Conservation (phyloP, 2,797 vertebrate species). For the Streptopelia turtur region DNA sequence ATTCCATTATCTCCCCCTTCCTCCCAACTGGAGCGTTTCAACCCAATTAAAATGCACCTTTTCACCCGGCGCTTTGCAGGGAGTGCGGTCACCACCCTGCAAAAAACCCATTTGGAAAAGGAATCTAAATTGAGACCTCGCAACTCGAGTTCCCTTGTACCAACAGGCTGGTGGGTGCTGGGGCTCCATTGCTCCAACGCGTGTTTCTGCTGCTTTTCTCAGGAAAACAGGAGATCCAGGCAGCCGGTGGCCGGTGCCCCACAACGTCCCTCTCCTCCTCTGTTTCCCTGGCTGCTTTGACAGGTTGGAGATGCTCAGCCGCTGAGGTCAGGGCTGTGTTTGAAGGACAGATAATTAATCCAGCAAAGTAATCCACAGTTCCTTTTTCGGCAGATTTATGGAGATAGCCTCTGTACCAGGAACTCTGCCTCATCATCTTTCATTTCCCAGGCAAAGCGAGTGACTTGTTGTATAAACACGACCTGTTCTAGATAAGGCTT, state of each 20-base stretch:
- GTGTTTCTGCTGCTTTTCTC: background rate
- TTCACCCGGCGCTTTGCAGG: accelerated
- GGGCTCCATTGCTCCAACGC: background rate
- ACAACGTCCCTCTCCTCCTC: background rate
- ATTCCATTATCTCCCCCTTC: background rate
- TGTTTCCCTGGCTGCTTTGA: background rate
- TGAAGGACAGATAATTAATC: slow-evolving; percentile 86
- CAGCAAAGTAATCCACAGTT: slow-evolving; percentile 78
- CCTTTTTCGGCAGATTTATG: slow-evolving; percentile 83
- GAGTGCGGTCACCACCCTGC: accelerated
- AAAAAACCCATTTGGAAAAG: background rate
- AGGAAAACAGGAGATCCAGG: background rate
- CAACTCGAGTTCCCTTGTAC: accelerated
- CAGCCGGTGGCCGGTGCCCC: background rate
- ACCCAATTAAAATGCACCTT: background rate
- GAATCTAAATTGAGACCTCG: background rate
- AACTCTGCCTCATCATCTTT: slow-evolving; percentile 80
- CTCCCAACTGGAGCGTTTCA: background rate
- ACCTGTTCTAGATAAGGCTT: slow-evolving; percentile 72
- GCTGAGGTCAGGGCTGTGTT: slow-evolving; percentile 79
- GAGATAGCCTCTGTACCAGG: slow-evolving; percentile 77
- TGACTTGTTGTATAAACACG: slow-evolving; percentile 78
- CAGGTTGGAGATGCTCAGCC: slow-evolving; percentile 50
- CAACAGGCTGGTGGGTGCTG: background rate
- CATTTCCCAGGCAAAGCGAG: slow-evolving; percentile 77